These are phyloP conservation scores for Paradisaea rubra DNA, from an alignment of 2,113 vertebrate genomes.

Conservation along the genomic window DNA sequence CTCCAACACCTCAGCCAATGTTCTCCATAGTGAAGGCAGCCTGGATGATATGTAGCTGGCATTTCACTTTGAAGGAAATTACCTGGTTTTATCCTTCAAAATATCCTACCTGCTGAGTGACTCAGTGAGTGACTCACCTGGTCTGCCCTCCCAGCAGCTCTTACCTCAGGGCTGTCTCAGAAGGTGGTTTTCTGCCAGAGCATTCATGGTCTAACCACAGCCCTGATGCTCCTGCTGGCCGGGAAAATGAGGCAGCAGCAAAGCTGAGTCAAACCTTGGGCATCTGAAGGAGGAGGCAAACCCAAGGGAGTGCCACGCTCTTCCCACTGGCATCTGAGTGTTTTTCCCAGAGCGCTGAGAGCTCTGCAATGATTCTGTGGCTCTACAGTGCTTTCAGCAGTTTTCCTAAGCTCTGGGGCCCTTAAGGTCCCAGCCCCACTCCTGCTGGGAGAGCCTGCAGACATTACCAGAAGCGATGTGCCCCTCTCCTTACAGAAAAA, in stretches of 20 bases:
- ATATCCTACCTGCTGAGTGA: neutral
- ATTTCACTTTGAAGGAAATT: neutral
- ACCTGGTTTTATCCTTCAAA: neutral
- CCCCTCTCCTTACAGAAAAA: neutral
- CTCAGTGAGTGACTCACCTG: neutral
- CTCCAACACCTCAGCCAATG: fast-evolving
- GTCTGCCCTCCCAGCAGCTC: neutral
- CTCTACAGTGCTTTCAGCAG: neutral
- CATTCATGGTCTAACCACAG: neutral
- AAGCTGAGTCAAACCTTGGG: neutral
- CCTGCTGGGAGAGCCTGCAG: neutral
- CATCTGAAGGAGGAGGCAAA: neutral
- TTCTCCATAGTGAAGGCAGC: neutral
- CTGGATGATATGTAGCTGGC: fast-evolving
- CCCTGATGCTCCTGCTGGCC: neutral
- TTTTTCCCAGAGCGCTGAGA: neutral
- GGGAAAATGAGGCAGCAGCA: neutral
- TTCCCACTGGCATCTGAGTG: neutral
- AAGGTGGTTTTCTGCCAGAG: neutral
- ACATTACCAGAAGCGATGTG: neutral
- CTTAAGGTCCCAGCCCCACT: neutral
- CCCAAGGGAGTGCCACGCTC: neutral
- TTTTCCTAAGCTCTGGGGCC: neutral
- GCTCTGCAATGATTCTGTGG: neutral
- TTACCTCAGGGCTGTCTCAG: neutral